Percentiles rank a stretch among this genome's conserved stretches.
These are phyloP conservation scores for Pherbina coryleti DNA, from an alignment of 2,888 invertebrate genomes.

Conservation along the genomic window DNA sequence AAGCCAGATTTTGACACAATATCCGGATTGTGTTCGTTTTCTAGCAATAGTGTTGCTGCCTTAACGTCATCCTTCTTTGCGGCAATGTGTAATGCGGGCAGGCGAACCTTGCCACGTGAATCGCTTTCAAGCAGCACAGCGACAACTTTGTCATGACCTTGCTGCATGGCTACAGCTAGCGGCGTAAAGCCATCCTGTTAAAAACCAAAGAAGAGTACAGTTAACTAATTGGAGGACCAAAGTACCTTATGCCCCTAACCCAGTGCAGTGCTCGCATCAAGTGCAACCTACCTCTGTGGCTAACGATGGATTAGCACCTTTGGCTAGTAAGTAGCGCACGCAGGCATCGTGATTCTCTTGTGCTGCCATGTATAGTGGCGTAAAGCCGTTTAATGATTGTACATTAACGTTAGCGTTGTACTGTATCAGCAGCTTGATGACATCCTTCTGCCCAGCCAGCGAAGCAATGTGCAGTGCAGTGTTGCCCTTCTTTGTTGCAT, in stretches of 20 bases:
- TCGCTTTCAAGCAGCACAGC: slow-evolving; percentile 96
- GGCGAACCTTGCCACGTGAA: slow-evolving; percentile 92
- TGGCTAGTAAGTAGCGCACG: slow-evolving; percentile 89
- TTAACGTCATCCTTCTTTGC: slow-evolving; percentile 99
- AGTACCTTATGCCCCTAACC: background rate
- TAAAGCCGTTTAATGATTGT: slow-evolving; percentile 97
- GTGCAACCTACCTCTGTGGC: slow-evolving; percentile 85
- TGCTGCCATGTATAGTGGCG: slow-evolving; percentile 98
- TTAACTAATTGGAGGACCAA: background rate
- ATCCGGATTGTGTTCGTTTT: slow-evolving; percentile 97
- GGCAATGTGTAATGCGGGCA: slow-evolving; percentile 97
- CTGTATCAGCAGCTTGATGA: slow-evolving; percentile 90
- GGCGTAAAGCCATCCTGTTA: slow-evolving; percentile 98
- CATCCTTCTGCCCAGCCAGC: slow-evolving; percentile 95
- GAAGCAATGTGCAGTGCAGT: slow-evolving; percentile 98
- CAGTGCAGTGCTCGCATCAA: background rate
- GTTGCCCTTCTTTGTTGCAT: slow-evolving; percentile 97
- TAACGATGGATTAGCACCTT: slow-evolving; percentile 95
- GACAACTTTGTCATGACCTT: slow-evolving; percentile 97
- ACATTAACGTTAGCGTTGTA: slow-evolving; percentile 95
- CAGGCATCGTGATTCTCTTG: slow-evolving; percentile 96
- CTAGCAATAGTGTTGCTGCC: slow-evolving; percentile 89
- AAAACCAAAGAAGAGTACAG: background rate
- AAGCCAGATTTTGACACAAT: slow-evolving; percentile 97
- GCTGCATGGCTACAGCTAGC: slow-evolving; percentile 98